These are phyloP conservation scores for Heterodera schachtii DNA, from an alignment of 1,140 invertebrate species.

Conservation along the genomic window DNA sequence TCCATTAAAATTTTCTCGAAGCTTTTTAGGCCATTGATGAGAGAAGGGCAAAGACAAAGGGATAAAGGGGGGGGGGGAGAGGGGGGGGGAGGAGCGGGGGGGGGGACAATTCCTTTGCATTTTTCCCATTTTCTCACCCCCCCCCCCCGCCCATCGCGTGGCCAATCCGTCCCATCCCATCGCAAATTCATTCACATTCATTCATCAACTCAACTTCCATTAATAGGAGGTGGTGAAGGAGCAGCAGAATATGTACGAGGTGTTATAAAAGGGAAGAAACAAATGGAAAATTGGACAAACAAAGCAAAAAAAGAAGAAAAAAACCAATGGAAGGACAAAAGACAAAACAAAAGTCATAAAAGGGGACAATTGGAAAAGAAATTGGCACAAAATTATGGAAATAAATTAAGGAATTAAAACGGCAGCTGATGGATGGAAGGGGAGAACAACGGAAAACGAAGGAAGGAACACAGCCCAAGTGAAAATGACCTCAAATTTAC, in stretches of 20 bases:
- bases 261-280: background rate
- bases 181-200: background rate
- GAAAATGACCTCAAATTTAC: background rate
- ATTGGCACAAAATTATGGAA: too few relatives aligned
- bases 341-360: background rate
- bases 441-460: too few relatives aligned
- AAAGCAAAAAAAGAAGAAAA: background rate
- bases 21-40: too few relatives aligned
- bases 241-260: background rate
- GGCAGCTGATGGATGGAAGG: too few relatives aligned
- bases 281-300: background rate
- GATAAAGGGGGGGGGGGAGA: too few relatives aligned
- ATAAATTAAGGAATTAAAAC: too few relatives aligned
- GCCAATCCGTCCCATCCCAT: background rate
- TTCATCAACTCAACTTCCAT: background rate
- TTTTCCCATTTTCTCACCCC: too few relatives aligned
- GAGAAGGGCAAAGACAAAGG: background rate
- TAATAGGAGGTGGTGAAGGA: background rate
- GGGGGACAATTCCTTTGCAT: too few relatives aligned
- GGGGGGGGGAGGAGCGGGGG: too few relatives aligned
- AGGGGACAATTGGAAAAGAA: background rate
- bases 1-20: too few relatives aligned
- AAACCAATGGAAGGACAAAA: background rate
- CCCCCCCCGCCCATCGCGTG: background rate
- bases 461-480: background rate